Base-by-base conservation (phyloP, 2,888 invertebrate species). In the Falcaria lacertinaria region DNA sequence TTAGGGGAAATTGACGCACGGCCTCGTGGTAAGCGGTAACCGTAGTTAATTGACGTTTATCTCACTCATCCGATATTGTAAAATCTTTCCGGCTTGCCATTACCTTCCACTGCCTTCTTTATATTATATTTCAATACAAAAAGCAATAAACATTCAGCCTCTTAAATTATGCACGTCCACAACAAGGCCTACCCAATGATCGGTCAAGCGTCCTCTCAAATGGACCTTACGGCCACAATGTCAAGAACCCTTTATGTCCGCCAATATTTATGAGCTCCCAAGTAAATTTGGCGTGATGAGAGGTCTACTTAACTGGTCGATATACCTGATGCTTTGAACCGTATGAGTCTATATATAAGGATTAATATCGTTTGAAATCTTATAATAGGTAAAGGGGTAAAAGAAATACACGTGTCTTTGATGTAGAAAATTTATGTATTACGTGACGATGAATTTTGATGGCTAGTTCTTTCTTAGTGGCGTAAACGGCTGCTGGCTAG, bases 181-280 rank as follows among this genome's bases (percentile, higher is more conserved):
- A 69, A 67, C 57, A 60, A 52, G 52, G 51, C 46, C 56, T 56
- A 55, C 45, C 48, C 45, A 45, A 59, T 59, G 60, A 52, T 64
- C 77, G 69, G 37, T 60, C 55, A 68, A 64, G 69, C 78, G 71
- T 49, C 62, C 69, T 61, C 61, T 71, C 64, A 72, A 80, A 78
- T 73, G 79, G 69, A 64, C 68, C 77, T 71, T 71, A 62, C 39
- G 51, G 58, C 63, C 67, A 58, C 57, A 66, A 57, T 55, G 57
- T 42, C 45, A 53, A 64, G 68, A 72, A 74, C 74, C 76, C 80
- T 74, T 77, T 77, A 55, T 61, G 47, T 51, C 60, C 68, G 68
- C 73, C 74, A 73, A 73, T 80, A 80, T 81, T 81, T 81, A 81
- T 79, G 68, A 66, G 67, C 51, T 60, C 65, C 63, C 57, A 61